These are phyloP conservation scores for Beaufortia kweichowensis DNA, from an alignment of 2,113 vertebrate species.

Conservation along the genomic window DNA sequence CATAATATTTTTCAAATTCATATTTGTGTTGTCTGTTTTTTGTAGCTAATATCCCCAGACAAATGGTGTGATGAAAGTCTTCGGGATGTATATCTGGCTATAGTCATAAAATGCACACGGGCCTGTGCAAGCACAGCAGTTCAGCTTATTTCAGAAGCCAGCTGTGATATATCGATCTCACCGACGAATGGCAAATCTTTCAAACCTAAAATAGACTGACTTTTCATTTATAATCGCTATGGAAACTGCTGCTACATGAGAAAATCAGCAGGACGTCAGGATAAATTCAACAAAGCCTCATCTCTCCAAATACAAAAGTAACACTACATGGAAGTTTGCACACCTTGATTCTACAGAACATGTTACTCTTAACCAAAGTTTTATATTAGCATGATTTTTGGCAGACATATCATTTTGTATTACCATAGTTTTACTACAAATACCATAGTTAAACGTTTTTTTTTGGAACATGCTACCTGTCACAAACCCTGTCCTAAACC, in stretches of 20 bases:
- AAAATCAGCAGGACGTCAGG: slow-evolving; percentile 20
- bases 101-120: slow-evolving; percentile 44
- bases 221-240: slow-evolving; percentile 48
- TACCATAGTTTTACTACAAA: too few relatives aligned
- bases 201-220: slow-evolving; percentile 36
- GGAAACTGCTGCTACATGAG: slow-evolving; percentile 42
- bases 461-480: too few relatives aligned
- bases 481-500: too few relatives aligned
- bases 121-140: slow-evolving; percentile 16
- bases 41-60: slow-evolving; percentile 34
- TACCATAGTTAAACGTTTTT: too few relatives aligned
- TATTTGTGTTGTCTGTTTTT: slow-evolving; percentile 34
- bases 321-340: background rate
- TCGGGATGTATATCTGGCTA: slow-evolving; percentile 44
- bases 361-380: too few relatives aligned
- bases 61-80: slow-evolving; percentile 37
- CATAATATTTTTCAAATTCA: background rate
- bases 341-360: background rate
- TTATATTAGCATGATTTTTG: too few relatives aligned
- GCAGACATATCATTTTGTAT: too few relatives aligned
- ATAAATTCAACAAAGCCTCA: background rate
- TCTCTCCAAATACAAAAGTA: background rate
- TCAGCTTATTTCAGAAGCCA: slow-evolving; percentile 38
- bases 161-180: slow-evolving; percentile 17
- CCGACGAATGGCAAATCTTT: slow-evolving; percentile 18